Evolutionary conservation across 1,140 invertebrate genomes (phyloP).

Genomic region (Drosophila bocqueti): DNA sequence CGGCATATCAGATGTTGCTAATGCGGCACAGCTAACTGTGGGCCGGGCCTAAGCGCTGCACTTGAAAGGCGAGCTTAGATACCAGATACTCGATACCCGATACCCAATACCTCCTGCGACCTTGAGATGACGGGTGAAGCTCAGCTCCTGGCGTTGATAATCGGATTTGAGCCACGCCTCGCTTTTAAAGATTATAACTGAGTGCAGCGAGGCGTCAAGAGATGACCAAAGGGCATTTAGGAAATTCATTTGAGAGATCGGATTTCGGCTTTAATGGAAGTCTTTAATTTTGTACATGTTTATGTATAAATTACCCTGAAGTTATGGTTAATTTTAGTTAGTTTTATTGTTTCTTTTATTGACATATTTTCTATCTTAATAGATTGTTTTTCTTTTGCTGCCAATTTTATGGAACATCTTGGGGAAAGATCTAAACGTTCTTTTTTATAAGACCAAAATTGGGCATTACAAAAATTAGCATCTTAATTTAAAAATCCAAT

Average conservation of each 20-base stretch:
- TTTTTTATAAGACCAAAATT: conserved; percentile 9
- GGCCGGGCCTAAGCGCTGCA: conserved; percentile 31
- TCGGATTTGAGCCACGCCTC: conserved; percentile 31
- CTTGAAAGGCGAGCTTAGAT: conserved; percentile 53
- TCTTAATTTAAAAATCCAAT: neutral
- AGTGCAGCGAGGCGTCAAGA: conserved; percentile 7
- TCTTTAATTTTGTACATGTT: neutral
- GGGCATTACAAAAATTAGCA: conserved; percentile 5
- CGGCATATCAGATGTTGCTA: conserved; percentile 61
- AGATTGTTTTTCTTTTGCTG: neutral
- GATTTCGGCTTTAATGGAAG: neutral
- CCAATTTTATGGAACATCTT: neutral
- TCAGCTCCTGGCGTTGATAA: conserved; percentile 26
- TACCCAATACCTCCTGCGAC: conserved; percentile 49
- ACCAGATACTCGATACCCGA: conserved; percentile 36
- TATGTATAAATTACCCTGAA: too few relatives aligned
- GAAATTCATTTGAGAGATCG: conserved; percentile 27
- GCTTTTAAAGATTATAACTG: conserved; percentile 1
- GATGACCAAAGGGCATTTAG: conserved; percentile 25
- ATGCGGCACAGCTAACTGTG: conserved; percentile 45
- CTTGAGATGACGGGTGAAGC: conserved; percentile 45
- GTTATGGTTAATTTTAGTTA: neutral
- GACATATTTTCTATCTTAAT: neutral
- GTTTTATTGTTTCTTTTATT: neutral
- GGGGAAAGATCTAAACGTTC: conserved; percentile 1